These are phyloP conservation scores for Limonius californicus DNA, from an alignment of 1,140 invertebrate genomes.

Conservation along the genomic window DNA sequence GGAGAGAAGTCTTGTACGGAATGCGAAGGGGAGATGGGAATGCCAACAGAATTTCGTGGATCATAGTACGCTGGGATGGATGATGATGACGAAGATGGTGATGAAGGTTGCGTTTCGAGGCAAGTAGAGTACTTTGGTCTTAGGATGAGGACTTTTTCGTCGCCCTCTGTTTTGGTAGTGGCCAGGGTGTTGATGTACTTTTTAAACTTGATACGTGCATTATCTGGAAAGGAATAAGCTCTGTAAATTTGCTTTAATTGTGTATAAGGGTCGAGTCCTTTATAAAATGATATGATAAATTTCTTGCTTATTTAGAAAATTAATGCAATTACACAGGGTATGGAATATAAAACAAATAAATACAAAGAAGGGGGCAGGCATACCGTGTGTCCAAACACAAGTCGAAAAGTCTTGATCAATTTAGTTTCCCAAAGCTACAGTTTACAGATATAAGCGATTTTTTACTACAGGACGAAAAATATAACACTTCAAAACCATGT, in stretches of 20 bases:
- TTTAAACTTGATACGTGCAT: slow-evolving; percentile 82
- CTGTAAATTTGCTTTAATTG: too few species aligned
- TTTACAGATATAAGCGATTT: too few species aligned
- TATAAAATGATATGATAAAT: background rate
- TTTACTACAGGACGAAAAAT: too few species aligned
- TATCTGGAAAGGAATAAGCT: slow-evolving; percentile 71
- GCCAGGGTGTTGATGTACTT: slow-evolving; percentile 86
- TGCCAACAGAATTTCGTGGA: slow-evolving; percentile 48
- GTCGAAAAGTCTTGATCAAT: too few species aligned
- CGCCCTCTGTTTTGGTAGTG: slow-evolving; percentile 74
- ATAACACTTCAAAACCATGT: too few species aligned
- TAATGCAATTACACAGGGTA: background rate
- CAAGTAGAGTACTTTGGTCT: slow-evolving; percentile 65
- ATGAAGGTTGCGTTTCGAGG: slow-evolving; percentile 13
- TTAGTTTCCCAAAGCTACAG: too few species aligned
- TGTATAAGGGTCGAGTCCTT: too few species aligned
- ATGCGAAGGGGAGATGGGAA: slow-evolving; percentile 43
- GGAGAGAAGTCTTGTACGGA: slow-evolving; percentile 26
- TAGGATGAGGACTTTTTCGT: slow-evolving; percentile 79
- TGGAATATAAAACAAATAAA: background rate
- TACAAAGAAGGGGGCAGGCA: too few species aligned
- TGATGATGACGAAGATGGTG: slow-evolving; percentile 15
- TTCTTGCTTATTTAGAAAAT: background rate
- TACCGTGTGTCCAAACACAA: too few species aligned
- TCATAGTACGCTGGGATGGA: slow-evolving; percentile 43